phyloP scores from a whole-genome alignment of 2,113 vertebrate genomes.

The Hypanus sabinus region DNA sequence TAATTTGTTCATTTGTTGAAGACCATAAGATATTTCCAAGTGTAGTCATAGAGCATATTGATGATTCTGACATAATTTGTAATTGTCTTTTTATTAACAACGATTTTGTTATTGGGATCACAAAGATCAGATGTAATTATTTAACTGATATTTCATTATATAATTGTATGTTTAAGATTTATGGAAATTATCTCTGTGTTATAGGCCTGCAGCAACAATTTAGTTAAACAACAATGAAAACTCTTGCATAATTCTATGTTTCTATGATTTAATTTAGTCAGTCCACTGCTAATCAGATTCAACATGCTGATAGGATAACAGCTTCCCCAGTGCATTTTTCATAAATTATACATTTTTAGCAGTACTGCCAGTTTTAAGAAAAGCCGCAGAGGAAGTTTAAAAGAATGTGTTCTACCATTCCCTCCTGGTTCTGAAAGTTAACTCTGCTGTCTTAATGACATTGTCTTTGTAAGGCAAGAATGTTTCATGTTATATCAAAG shows the following conservation, averaged over 20 bases:
- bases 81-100: neutral
- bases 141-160: neutral
- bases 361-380: neutral
- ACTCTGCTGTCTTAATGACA: neutral
- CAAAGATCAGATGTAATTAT: neutral
- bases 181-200: neutral
- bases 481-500: neutral
- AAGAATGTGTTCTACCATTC: neutral
- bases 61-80: neutral
- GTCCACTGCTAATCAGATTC: neutral
- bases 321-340: neutral
- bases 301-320: neutral
- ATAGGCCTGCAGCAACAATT: neutral
- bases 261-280: neutral
- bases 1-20: neutral
- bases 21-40: neutral
- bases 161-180: neutral
- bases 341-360: neutral
- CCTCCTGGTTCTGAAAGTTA: neutral
- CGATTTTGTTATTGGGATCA: neutral
- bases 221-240: neutral
- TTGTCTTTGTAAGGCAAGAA: neutral
- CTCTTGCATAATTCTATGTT: neutral
- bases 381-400: neutral
- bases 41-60: neutral